These are phyloP conservation scores for Ochlodes sylvanus DNA, from an alignment of 2,888 invertebrate species.

Conservation along the genomic window DNA sequence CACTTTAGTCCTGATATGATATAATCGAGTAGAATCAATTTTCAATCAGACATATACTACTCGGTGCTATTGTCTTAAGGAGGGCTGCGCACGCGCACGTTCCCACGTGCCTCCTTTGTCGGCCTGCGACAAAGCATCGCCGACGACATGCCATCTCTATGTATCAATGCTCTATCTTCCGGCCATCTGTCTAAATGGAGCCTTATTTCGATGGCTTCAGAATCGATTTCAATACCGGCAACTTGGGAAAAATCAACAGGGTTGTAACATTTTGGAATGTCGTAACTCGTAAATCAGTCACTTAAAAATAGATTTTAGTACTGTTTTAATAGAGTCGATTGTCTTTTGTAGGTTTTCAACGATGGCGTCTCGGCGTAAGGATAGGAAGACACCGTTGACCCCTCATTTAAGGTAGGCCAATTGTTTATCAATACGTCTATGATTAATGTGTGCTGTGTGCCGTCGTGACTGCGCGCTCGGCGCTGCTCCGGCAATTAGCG, in stretches of 20 bases:
- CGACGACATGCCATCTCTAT: conserved; percentile 71
- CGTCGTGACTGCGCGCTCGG: conserved; percentile 65
- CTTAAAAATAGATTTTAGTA: conserved; percentile 42
- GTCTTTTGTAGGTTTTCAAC: conserved; percentile 43
- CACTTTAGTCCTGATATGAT: conserved; percentile 22
- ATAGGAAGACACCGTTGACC: conserved; percentile 67
- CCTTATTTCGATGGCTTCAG: conserved; percentile 48
- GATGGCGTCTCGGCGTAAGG: conserved; percentile 45
- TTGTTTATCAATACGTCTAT: conserved; percentile 82
- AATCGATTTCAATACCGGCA: conserved; percentile 43
- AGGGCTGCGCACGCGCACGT: conserved; percentile 76
- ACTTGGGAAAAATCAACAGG: conserved; percentile 59
- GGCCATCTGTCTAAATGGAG: conserved; percentile 45
- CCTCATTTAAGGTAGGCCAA: conserved; percentile 83
- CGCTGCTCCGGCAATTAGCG: conserved; percentile 72
- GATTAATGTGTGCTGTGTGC: conserved; percentile 67
- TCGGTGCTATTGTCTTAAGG: conserved; percentile 56
- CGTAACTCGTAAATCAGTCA: conserved; percentile 40
- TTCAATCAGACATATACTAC: conserved; percentile 71
- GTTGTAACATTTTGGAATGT: conserved; percentile 46
- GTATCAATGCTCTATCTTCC: conserved; percentile 45
- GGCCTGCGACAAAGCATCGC: conserved; percentile 78
- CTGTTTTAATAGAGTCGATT: background rate
- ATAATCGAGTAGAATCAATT: conserved; percentile 57
- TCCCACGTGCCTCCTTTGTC: conserved; percentile 83